A percentile compares a stretch with the other conserved stretches of the same genome.
These are phyloP conservation scores for Hycleus phaleratus DNA, from an alignment of 1,140 invertebrate species.

Conservation along the genomic window DNA sequence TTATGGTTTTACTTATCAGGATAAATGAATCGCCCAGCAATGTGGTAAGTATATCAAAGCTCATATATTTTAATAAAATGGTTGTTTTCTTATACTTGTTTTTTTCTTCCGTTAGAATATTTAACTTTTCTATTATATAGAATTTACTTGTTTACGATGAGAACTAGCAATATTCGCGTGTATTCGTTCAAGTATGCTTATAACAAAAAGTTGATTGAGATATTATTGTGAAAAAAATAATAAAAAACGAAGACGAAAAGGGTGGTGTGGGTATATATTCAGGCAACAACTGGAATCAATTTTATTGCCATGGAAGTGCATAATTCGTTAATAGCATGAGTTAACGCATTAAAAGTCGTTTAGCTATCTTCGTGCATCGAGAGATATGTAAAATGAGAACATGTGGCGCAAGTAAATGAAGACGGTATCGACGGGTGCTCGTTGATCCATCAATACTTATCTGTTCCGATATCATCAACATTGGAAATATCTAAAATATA, in stretches of 20 bases:
- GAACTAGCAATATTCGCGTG: constrained; percentile 27
- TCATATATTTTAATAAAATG: constrained; percentile 26
- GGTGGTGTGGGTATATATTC: background rate
- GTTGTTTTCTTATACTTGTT: too few relatives aligned
- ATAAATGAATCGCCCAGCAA: constrained; percentile 18
- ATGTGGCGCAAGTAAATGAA: constrained; percentile 40
- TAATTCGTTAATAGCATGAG: constrained; percentile 35
- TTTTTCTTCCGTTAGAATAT: too few relatives aligned
- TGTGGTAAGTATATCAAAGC: too few relatives aligned
- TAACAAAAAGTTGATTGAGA: constrained; percentile 25
- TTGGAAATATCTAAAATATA: constrained; percentile 11
- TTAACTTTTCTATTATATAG: constrained; percentile 5
- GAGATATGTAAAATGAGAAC: constrained; percentile 33
- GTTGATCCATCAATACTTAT: constrained; percentile 24
- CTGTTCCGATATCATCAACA: constrained; percentile 21
- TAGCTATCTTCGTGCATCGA: constrained; percentile 33
- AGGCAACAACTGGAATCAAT: constrained; percentile 13
- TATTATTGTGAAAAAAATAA: constrained; percentile 14
- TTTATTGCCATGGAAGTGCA: constrained; percentile 18
- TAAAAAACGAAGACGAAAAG: too few relatives aligned
- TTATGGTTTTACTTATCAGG: constrained; percentile 27
- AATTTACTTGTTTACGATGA: constrained; percentile 24
- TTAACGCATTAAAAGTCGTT: constrained; percentile 34
- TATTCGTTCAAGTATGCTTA: background rate
- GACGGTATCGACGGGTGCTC: constrained; percentile 32